These are phyloP conservation scores for Eurytoma adleriae DNA, from an alignment of 2,888 invertebrate species.

Conservation along the genomic window DNA sequence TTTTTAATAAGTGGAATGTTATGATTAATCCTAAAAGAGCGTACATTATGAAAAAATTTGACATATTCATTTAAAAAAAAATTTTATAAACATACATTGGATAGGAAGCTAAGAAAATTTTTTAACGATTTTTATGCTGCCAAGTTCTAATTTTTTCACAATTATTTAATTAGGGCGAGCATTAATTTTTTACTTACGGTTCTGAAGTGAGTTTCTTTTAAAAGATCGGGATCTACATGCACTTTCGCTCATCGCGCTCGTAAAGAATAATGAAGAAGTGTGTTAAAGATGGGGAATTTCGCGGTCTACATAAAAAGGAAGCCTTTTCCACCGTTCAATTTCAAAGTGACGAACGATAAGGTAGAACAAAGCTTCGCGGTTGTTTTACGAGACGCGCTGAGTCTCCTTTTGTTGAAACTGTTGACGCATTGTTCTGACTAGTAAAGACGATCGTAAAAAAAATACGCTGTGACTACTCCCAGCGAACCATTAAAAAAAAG, in stretches of 20 bases:
- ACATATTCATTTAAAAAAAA: too few relatives aligned
- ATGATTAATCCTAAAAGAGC: too few relatives aligned
- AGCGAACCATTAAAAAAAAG: neutral
- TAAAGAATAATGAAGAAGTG: neutral
- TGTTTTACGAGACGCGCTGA: constrained; percentile 15
- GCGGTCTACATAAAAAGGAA: too few relatives aligned
- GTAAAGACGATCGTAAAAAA: constrained; percentile 14
- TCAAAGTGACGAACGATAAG: neutral
- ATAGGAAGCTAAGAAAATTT: too few relatives aligned
- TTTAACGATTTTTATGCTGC: too few relatives aligned
- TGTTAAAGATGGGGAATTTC: neutral
- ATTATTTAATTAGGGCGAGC: too few relatives aligned
- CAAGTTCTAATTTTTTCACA: too few relatives aligned
- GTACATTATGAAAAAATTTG: too few relatives aligned
- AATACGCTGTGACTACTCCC: neutral
- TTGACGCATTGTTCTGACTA: neutral
- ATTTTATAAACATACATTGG: too few relatives aligned
- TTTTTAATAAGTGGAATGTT: too few relatives aligned
- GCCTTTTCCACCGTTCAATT: neutral
- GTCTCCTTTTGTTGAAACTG: constrained; percentile 7
- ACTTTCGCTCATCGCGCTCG: neutral
- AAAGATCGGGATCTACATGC: neutral
- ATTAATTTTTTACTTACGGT: neutral
- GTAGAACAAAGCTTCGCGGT: constrained; percentile 13
- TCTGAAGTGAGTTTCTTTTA: too few relatives aligned